phyloP scores from a whole-genome alignment of 2,888 invertebrate genomes.

The Drosophila picticornis region DNA sequence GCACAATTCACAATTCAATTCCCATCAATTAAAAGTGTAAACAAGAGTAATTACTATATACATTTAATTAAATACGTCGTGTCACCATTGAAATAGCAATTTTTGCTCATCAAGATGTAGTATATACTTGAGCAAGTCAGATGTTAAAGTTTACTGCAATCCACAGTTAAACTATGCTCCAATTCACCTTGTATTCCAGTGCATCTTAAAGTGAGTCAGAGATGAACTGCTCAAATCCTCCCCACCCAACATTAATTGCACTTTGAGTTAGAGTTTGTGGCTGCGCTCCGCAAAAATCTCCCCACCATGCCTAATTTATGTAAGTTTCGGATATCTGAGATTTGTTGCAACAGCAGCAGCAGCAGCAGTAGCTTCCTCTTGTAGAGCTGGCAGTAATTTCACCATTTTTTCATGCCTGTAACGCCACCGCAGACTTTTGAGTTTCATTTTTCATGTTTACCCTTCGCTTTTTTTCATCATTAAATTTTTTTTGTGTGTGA shows the following conservation, averaged over 20 bases:
- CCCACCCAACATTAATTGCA: neutral
- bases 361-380: neutral
- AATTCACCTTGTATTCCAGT: neutral
- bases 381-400: constrained; percentile 22
- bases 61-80: neutral
- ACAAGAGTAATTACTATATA: neutral
- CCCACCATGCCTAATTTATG: constrained; percentile 10
- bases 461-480: constrained; percentile 1
- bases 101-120: neutral
- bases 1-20: neutral
- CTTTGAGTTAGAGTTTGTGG: neutral
- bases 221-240: neutral
- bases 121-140: neutral
- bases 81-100: neutral
- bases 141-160: neutral
- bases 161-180: neutral
- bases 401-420: neutral
- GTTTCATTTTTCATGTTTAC: constrained; percentile 37
- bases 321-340: constrained; percentile 14
- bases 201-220: neutral
- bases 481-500: neutral
- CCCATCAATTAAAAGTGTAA: neutral
- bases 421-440: constrained; percentile 39
- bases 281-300: neutral
- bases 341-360: neutral